phyloP scores from a whole-genome alignment of 2,888 invertebrate genomes.

The Ptychoptera albimana region DNA sequence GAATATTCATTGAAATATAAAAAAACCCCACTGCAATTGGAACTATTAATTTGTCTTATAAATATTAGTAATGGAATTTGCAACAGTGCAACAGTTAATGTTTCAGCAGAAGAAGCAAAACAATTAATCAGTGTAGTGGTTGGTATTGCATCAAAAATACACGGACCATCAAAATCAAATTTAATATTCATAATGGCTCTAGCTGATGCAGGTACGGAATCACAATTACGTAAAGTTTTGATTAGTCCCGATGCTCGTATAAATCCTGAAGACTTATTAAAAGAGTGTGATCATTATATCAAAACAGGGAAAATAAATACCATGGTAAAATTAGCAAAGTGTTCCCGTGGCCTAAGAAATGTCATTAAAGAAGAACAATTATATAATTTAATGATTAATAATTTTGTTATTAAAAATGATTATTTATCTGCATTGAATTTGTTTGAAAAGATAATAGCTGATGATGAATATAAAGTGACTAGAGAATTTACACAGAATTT shows the following conservation, averaged over 20 bases:
- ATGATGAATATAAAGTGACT: constrained; percentile 23
- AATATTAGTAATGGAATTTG: constrained; percentile 18
- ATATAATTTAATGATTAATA: constrained; percentile 22
- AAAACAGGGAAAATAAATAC: constrained; percentile 20
- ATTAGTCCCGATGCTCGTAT: constrained; percentile 36
- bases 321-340: constrained; percentile 22
- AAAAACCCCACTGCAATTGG: constrained; percentile 48
- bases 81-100: constrained; percentile 2
- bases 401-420: constrained; percentile 22
- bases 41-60: constrained; percentile 34
- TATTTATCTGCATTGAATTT: constrained; percentile 21
- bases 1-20: constrained; percentile 34
- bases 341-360: constrained; percentile 21
- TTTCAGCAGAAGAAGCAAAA: constrained; percentile 20
- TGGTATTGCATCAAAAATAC: constrained; percentile 24
- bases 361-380: constrained; percentile 23
- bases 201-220: constrained; percentile 32
- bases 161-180: constrained; percentile 29
- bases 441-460: constrained; percentile 22
- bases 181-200: constrained; percentile 30
- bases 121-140: constrained; percentile 25
- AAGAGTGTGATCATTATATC: constrained; percentile 34
- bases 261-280: constrained; percentile 34
- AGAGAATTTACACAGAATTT: constrained; percentile 22
- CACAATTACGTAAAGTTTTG: constrained; percentile 31